These are phyloP conservation scores for Xerus inauris DNA, from an alignment of 2,113 vertebrate genomes.

Conservation along the genomic window DNA sequence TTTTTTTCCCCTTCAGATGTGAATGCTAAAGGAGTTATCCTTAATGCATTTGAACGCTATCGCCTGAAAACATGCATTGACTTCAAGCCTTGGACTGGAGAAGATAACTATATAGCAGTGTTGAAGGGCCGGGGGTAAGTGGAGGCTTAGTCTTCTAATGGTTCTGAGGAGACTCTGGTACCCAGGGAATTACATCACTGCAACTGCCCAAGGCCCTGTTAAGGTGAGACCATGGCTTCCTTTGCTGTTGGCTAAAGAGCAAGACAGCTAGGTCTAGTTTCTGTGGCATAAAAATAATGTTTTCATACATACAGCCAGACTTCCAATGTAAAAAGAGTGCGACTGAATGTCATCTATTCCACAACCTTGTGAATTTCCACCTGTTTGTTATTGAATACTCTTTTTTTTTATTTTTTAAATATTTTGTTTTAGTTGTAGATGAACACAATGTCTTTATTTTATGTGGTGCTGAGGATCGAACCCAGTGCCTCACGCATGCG, in stretches of 20 bases:
- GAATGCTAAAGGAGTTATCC: constrained; percentile 95
- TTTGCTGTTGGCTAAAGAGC: background rate
- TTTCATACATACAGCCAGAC: background rate
- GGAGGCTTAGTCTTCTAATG: background rate
- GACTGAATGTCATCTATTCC: background rate
- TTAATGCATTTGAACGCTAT: constrained; percentile 96
- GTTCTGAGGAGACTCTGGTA: background rate
- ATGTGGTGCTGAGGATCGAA: too few relatives aligned
- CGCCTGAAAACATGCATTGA: constrained; percentile 96
- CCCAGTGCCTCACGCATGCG: too few relatives aligned
- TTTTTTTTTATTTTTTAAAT: too few relatives aligned
- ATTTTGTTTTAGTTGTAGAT: too few relatives aligned
- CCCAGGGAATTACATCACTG: background rate
- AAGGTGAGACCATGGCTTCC: background rate
- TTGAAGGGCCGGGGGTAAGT: constrained; percentile 94
- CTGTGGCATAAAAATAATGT: background rate
- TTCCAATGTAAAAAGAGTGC: background rate
- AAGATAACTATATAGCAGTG: constrained; percentile 94
- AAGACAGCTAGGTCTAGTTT: background rate
- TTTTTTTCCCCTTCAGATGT: constrained; percentile 88
- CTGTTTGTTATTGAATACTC: background rate
- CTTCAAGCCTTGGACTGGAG: constrained; percentile 95
- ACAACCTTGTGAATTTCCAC: background rate
- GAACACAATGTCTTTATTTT: too few relatives aligned
- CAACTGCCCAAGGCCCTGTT: background rate